Base-by-base conservation (phyloP, 2,113 vertebrate species). In the Toxotes jaculatrix region DNA sequence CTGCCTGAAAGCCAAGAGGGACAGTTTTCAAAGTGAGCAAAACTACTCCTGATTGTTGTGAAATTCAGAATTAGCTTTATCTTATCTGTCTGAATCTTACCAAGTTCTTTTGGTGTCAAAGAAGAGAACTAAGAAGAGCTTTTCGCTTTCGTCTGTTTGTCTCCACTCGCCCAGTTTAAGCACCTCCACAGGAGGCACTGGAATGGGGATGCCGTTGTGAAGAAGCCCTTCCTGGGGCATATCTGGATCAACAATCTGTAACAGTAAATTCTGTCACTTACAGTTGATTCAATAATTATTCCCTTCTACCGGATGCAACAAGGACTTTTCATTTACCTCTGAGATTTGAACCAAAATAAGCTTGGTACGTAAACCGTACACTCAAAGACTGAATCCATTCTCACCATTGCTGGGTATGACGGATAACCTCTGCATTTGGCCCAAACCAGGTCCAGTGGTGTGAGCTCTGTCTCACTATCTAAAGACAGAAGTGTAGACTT, bases 31-130 rank as follows among this genome's bases (percentile, higher is more conserved):
- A 32, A 53, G 13, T 59, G n/a, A 76, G 31, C 36, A 12, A 12
- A 43, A 66, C 11, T 3, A 5, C 5, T 36, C 19, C 17, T 5
- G 9, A 65, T 19, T 45, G 68, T 64, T 36, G 53, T 7, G 4
- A 66, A 34, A 55, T 55, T 85, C 76, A 77, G 32, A 61, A 43
- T 19, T 21, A 80, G 14, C 62, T 36, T 83, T 43, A n/a, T 19
- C 45, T 62, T 21, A 51, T n/a, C 45, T 43, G 42, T 61, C 32
- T 17, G n/a, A 57, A 38, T 76, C 97, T 97, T 88, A 99, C 98
- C 98, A 99, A 78, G 98, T 99, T 89, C 98, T 96, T 92, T 99
- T 99, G 91, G 98, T 97, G 94, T 99, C 98, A 93, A 99, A 99
- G 94, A 99, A 99, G 80, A 99, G 96, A 89, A 99, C 98, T 49